Evolutionary conservation across 2,113 vertebrate genomes (phyloP).

Genomic region (Sinocyclocheilus grahami): DNA sequence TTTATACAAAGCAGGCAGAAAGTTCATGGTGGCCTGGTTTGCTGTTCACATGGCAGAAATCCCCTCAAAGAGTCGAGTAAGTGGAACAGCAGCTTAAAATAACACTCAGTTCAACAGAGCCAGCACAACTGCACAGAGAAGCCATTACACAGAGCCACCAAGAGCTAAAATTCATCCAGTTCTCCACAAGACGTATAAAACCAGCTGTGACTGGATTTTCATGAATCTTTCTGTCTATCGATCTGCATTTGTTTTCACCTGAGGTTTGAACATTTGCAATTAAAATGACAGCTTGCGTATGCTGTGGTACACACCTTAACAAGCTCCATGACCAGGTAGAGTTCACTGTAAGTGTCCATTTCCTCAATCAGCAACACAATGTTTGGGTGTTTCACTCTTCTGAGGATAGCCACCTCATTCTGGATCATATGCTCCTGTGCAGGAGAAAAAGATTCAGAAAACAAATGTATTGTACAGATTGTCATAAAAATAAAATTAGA

Average conservation of each 20-base stretch:
- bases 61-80: conserved; percentile 53
- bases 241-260: too few species aligned
- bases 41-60: conserved; percentile 34
- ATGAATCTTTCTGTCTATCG: neutral
- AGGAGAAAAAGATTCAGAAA: conserved; percentile 32
- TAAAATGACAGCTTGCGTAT: neutral
- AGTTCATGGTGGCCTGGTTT: conserved; percentile 55
- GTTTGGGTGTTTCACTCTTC: conserved; percentile 96
- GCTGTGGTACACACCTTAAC: conserved; percentile 82
- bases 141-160: conserved; percentile 35
- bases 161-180: neutral
- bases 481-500: neutral
- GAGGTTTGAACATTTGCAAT: neutral
- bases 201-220: neutral
- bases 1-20: conserved; percentile 22
- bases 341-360: conserved; percentile 90
- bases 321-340: conserved; percentile 97
- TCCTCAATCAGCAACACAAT: conserved; percentile 97
- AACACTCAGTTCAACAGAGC: conserved; percentile 42
- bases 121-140: conserved; percentile 35
- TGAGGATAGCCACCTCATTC: conserved; percentile 94
- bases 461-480: neutral
- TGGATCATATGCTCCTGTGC: conserved; percentile 97
- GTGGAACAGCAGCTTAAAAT: conserved; percentile 61
- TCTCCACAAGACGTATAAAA: neutral